Conservation (phyloP, 2,797 vertebrate species). For the Smutsia temminckii region DNA sequence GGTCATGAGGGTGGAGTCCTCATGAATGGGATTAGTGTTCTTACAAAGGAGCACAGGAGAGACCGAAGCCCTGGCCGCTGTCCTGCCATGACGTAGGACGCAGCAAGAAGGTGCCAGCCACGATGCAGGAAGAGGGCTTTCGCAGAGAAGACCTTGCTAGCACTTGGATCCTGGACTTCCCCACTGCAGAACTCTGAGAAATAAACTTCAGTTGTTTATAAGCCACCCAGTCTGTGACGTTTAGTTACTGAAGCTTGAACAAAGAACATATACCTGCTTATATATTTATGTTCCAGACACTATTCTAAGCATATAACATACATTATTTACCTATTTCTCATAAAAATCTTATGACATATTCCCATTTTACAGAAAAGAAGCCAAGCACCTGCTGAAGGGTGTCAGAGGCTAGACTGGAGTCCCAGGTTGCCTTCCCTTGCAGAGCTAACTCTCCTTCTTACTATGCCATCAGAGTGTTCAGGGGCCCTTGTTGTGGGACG, state of each 20-base stretch:
- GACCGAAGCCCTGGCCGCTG: too few species aligned
- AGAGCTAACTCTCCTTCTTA: neutral
- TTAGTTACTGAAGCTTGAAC: neutral
- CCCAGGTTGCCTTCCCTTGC: rapidly evolving
- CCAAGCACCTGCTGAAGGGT: neutral
- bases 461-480: neutral
- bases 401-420: neutral
- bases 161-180: neutral
- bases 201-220: neutral
- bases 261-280: neutral
- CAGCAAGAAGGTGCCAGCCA: neutral
- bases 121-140: neutral
- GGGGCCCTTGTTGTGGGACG: rapidly evolving
- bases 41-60: neutral
- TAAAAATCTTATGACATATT: neutral
- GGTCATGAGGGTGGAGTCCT: neutral
- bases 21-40: neutral
- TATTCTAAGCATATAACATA: neutral
- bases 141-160: neutral
- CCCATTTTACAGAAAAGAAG: neutral
- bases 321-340: neutral
- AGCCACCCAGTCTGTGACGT: neutral
- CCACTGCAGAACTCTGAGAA: neutral
- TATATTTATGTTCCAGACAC: neutral
- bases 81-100: neutral